These are phyloP conservation scores for Sepioteuthis lessoniana DNA, from an alignment of 2,888 invertebrate species.

Conservation along the genomic window DNA sequence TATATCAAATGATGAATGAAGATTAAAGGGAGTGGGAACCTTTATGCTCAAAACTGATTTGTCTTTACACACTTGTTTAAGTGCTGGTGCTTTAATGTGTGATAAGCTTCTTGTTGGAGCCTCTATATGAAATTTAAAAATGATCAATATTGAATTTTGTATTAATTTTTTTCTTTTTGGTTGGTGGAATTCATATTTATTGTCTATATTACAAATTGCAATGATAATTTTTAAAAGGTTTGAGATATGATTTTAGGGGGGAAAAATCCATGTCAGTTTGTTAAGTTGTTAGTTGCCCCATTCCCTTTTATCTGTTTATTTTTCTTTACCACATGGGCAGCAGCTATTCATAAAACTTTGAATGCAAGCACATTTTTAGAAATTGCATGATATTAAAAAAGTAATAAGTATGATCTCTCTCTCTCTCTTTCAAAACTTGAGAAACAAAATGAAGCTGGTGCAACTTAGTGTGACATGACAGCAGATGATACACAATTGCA, in stretches of 20 bases:
- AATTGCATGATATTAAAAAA: not conserved
- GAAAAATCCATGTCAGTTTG: not conserved
- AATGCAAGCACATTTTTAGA: not conserved
- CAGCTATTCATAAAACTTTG: not conserved
- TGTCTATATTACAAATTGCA: too few relatives aligned
- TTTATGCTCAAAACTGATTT: too few relatives aligned
- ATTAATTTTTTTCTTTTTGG: too few relatives aligned
- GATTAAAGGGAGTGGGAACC: too few relatives aligned
- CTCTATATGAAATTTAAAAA: too few relatives aligned
- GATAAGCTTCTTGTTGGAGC: too few relatives aligned
- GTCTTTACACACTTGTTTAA: too few relatives aligned
- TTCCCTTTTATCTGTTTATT: not conserved
- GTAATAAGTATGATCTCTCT: not conserved
- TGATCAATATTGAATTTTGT: too few relatives aligned
- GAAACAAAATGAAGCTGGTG: not conserved
- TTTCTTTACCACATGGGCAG: not conserved
- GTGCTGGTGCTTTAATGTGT: too few relatives aligned
- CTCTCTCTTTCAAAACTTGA: too few relatives aligned
- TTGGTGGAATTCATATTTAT: too few relatives aligned
- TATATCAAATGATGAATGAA: too few relatives aligned
- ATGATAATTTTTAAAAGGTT: not conserved
- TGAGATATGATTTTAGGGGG: not conserved
- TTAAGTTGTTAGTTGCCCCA: not conserved
- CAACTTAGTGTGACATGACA: constrained; percentile 10
- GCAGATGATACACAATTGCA: not conserved